Evolutionary conservation across 2,797 vertebrate species (phyloP), one percentile per base, ranked within the genome.

Genomic region (Spea hammondii): DNA sequence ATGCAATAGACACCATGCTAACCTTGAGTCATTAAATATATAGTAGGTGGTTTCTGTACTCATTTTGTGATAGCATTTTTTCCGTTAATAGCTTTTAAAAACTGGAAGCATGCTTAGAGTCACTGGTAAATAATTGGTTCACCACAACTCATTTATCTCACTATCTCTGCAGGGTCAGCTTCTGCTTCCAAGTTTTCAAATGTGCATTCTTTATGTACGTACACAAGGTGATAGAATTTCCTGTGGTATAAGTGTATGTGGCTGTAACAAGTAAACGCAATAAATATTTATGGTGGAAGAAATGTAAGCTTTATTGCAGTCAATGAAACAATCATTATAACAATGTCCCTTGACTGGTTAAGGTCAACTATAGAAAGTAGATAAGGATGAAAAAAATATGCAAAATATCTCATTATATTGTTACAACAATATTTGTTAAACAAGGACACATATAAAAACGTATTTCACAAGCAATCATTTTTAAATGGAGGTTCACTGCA

Each of bases 1-100:
- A 65, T 79, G 47, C 57, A 72, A 78, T 48, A 72, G 70, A 78
- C 57, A 50, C 70, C 65, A 48, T 59, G 48, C 77, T 72, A 79
- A 79, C 64, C 71, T 73, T 73, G 70, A 79, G 53, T 73, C 70
- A 72, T 72, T 73, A 73, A 66, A 69, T 74, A 69, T 68, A 79
- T 67, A 67, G 54, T 73, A 67, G 65, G 77, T 79, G 54, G 76
- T 66, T 78, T 72, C 50, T 48, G 54, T 55, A 60, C 32, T 72
- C 69, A 72, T 72, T 79, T 68, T 51, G 54, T 60, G 77, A 79
- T 79, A 72, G 72, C 64, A 79, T 74, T 79, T 72, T 17, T 79
- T 74, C 70, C 17, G 54, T 79, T 68, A 79, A 79, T 73, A 79
- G 77, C 77, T 68, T 72, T 73, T 79, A 59, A 67, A 73, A 72